Evolutionary conservation across 2,113 vertebrate species (phyloP).

Genomic region (Nothoprocta pentlandii): DNA sequence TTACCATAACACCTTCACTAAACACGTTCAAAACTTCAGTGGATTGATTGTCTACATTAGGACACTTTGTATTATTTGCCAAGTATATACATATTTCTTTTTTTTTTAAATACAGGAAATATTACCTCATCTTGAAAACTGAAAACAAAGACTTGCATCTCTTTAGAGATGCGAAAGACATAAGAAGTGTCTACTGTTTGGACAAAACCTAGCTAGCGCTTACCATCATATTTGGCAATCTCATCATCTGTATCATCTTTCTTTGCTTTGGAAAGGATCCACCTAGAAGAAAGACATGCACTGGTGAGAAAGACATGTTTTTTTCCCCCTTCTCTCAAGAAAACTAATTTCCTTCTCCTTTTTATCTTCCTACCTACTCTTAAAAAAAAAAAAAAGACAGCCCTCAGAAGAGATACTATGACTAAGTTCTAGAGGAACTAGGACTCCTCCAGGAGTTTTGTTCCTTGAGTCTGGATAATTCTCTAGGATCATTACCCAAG

Average conservation of each 20-base stretch:
- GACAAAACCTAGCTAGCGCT: slow-evolving; percentile 39
- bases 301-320: not conserved
- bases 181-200: not conserved
- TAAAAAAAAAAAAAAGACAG: not conserved
- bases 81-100: not conserved
- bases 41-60: not conserved
- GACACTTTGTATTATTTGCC: not conserved
- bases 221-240: slow-evolving; percentile 97
- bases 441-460: not conserved
- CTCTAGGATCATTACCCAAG: not conserved
- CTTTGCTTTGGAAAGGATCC: slow-evolving; percentile 95
- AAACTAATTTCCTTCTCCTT: not conserved
- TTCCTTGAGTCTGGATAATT: not conserved
- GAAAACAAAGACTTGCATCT: not conserved
- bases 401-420: not conserved
- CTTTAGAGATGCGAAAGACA: not conserved
- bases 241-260: slow-evolving; percentile 96
- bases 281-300: slow-evolving; percentile 79
- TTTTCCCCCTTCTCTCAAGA: not conserved
- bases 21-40: not conserved
- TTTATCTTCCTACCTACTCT: not conserved
- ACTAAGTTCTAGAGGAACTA: not conserved
- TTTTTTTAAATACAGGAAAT: not conserved
- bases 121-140: not conserved
- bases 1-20: not conserved